Evolutionary conservation across 2,113 vertebrate genomes (phyloP).

Genomic region (Gobius niger): DNA sequence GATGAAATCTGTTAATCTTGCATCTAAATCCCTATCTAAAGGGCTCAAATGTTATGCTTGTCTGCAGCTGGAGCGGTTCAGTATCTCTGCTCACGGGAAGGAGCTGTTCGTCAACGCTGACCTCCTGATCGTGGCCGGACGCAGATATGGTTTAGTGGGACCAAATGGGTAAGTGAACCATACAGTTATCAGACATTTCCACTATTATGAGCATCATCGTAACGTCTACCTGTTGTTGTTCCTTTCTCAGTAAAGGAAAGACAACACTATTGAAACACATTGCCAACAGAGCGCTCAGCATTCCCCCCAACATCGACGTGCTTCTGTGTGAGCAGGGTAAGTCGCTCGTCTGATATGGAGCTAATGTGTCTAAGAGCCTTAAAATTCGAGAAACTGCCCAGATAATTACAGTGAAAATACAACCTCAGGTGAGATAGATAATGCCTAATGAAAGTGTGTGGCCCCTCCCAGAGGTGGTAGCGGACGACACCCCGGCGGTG

Average conservation of each 20-base stretch:
- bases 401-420: no score
- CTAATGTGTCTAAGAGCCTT: neutral
- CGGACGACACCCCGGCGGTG: slow-evolving; percentile 88
- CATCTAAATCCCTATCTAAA: no score
- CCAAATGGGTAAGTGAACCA: slow-evolving; percentile 85
- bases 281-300: slow-evolving; percentile 87
- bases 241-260: slow-evolving; percentile 84
- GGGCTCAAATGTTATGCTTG: no score
- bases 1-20: no score
- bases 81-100: slow-evolving; percentile 92
- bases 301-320: slow-evolving; percentile 92
- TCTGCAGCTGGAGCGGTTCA: slow-evolving; percentile 87
- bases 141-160: slow-evolving; percentile 90
- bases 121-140: slow-evolving; percentile 87
- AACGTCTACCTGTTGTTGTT: neutral
- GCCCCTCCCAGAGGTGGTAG: slow-evolving; percentile 83
- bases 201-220: neutral
- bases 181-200: no score
- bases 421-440: no score
- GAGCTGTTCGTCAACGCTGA: slow-evolving; percentile 92
- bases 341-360: neutral
- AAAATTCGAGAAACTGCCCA: no score
- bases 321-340: slow-evolving; percentile 92
- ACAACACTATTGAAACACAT: slow-evolving; percentile 93
- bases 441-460: neutral